Base-by-base conservation (phyloP, 2,888 invertebrate genomes). In the Pachycephus smyrnensis region DNA sequence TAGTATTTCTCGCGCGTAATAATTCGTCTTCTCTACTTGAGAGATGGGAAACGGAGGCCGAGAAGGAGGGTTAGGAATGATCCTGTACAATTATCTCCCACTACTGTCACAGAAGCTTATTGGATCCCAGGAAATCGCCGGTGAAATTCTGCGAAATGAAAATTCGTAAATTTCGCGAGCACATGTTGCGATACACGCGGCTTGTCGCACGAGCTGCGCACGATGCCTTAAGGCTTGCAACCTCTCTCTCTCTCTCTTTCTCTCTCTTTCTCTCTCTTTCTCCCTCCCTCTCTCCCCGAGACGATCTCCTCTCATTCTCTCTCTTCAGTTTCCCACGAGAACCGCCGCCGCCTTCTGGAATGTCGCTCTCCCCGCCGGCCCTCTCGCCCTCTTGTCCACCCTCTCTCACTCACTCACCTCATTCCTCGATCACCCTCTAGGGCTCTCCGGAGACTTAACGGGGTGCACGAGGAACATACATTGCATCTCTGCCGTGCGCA, bases 281-380 rank as follows among this genome's bases (percentile, higher is more conserved):
- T n/a, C n/a, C n/a, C 40, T 40, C 40, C 40, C 40, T 40, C 40
- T 76, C 75, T 85, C 84, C 82, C 83, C 84, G 84, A 84, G 86
- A 87, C 82, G 84, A 86, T 86, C 84, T 83, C 82, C 76, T 79
- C 78, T 82, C 82, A 88, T 88, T 89, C 86, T 83, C 86, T 89
- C 89, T 88, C 86, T 87, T 90, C 87, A 86, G 89, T 91, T 91
- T 91, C 91, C 91, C 91, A 91, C 91, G 91, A 90, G 90, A 90
- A 88, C 88, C 84, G 83, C 84, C 90, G 89, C 90, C 91, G 91
- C 91, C 91, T 91, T 90, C 90, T 90, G 91, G 91, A 91, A 91
- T 91, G 91, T 91, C 89, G 90, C 90, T 91, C 90, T 86, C 89
- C 89, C 89, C 89, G 78, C 80, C 79, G 76, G 33, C 33, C 36